A percentile compares a stretch with the other conserved stretches of the same genome.
These are phyloP conservation scores for Xestobium rufovillosum DNA, from an alignment of 2,888 invertebrate genomes.

Conservation along the genomic window DNA sequence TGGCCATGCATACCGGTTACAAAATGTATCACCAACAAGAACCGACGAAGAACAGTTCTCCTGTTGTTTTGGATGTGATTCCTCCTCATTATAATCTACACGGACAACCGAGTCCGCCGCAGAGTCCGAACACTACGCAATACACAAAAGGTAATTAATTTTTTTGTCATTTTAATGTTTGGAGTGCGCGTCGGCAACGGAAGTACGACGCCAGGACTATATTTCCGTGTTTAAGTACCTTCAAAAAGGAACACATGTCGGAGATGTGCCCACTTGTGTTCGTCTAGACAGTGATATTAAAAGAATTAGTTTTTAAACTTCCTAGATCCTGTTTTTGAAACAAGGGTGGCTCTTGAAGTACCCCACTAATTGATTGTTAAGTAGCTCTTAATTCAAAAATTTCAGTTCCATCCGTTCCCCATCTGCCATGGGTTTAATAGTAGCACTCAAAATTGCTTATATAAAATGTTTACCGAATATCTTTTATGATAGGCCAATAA, in stretches of 20 bases:
- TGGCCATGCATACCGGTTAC: conserved; percentile 23
- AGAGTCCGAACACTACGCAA: conserved; percentile 44
- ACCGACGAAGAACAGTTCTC: conserved; percentile 38
- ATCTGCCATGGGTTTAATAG: too few relatives aligned
- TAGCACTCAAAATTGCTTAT: too few relatives aligned
- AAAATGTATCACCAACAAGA: conserved; percentile 35
- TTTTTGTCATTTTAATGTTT: not conserved
- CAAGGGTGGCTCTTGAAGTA: conserved; percentile 1
- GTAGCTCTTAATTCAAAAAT: not conserved
- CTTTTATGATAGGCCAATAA: too few relatives aligned
- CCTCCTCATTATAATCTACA: conserved; percentile 47
- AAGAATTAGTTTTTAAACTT: too few relatives aligned
- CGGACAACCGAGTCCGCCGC: conserved; percentile 44
- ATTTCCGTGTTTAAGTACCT: not conserved
- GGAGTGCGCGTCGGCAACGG: not conserved
- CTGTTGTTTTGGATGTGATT: conserved; percentile 53
- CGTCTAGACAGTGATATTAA: conserved; percentile 20
- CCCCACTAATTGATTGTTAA: not conserved
- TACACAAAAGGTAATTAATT: conserved; percentile 37
- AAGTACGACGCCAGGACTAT: conserved; percentile 1
- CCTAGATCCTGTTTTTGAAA: conserved; percentile 1
- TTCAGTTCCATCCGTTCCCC: too few relatives aligned
- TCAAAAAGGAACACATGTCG: not conserved
- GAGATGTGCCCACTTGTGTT: conserved; percentile 13
- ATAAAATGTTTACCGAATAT: too few relatives aligned